These are phyloP conservation scores for Octopus sinensis DNA, from an alignment of 1,140 invertebrate species.

Conservation along the genomic window DNA sequence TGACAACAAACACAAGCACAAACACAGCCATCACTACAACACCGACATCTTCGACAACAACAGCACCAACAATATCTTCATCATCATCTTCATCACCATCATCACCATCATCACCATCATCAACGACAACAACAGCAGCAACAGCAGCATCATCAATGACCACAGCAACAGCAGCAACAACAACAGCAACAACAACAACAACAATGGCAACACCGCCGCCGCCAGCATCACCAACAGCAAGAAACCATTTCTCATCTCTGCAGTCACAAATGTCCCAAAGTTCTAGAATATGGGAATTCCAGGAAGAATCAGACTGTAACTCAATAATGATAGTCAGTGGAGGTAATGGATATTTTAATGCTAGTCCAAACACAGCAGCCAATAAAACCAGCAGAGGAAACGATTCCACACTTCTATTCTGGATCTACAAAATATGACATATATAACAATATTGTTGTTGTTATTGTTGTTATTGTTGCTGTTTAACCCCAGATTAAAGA, in stretches of 20 bases:
- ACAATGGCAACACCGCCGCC: background rate
- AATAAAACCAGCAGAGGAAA: constrained; percentile 23
- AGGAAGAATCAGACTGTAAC: constrained; percentile 31
- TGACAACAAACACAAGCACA: too few relatives aligned
- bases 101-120: too few relatives aligned
- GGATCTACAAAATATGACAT: constrained; percentile 46
- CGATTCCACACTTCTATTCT: constrained; percentile 44
- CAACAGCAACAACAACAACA: too few relatives aligned
- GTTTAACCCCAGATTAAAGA: too few relatives aligned
- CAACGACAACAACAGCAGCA: too few relatives aligned
- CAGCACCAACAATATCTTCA: too few relatives aligned
- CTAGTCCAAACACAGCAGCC: constrained; percentile 29
- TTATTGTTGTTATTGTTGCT: too few relatives aligned
- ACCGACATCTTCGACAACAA: too few relatives aligned
- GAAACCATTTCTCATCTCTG: background rate
- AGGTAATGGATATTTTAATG: constrained; percentile 48
- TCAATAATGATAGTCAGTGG: constrained; percentile 49
- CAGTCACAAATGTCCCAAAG: background rate
- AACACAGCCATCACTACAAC: too few relatives aligned
- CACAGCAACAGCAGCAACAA: too few relatives aligned
- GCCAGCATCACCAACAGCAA: background rate
- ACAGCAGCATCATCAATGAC: background rate
- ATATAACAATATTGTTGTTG: too few relatives aligned
- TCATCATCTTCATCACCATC: too few relatives aligned
- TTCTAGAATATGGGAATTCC: background rate